Evolutionary conservation across 2,888 invertebrate genomes (phyloP).

Genomic region (Dryomyza anilis): DNA sequence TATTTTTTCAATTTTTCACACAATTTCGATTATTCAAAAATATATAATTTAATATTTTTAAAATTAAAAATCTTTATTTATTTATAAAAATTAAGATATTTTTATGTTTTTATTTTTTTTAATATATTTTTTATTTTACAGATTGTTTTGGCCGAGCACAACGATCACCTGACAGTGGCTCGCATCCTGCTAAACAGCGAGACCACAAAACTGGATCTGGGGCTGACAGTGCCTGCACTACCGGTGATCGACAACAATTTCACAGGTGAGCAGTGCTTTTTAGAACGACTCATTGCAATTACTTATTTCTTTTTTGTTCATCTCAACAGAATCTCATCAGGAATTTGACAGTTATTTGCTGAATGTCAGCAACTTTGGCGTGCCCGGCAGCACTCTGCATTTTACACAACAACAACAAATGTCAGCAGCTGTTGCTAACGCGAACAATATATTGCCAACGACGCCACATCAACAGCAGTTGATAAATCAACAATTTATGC

Average conservation of each 20-base stretch:
- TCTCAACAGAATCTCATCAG: slow-evolving; percentile 70
- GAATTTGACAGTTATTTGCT: slow-evolving; percentile 74
- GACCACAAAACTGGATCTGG: slow-evolving; percentile 76
- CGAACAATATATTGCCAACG: slow-evolving; percentile 46
- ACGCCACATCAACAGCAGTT: too few relatives aligned
- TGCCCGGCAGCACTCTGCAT: slow-evolving; percentile 34
- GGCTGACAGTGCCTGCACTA: slow-evolving; percentile 72
- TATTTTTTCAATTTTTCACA: neutral
- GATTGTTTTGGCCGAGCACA: slow-evolving; percentile 85
- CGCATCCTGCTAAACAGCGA: slow-evolving; percentile 81
- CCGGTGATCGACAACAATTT: slow-evolving; percentile 78
- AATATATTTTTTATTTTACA: slow-evolving; percentile 26
- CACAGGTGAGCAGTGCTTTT: slow-evolving; percentile 65
- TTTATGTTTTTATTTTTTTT: neutral
- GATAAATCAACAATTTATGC: slow-evolving; percentile 16
- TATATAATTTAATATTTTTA: too few relatives aligned
- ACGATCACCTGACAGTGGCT: slow-evolving; percentile 87
- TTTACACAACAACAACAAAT: slow-evolving; percentile 41
- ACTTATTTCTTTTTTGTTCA: neutral
- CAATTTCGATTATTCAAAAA: neutral
- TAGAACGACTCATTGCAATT: neutral
- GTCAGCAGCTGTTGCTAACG: too few relatives aligned
- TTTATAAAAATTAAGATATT: neutral
- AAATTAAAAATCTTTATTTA: too few relatives aligned
- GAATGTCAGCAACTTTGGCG: slow-evolving; percentile 50